These are phyloP conservation scores for Drosophila grimshawi DNA, from an alignment of 1,140 invertebrate species.

Conservation along the genomic window DNA sequence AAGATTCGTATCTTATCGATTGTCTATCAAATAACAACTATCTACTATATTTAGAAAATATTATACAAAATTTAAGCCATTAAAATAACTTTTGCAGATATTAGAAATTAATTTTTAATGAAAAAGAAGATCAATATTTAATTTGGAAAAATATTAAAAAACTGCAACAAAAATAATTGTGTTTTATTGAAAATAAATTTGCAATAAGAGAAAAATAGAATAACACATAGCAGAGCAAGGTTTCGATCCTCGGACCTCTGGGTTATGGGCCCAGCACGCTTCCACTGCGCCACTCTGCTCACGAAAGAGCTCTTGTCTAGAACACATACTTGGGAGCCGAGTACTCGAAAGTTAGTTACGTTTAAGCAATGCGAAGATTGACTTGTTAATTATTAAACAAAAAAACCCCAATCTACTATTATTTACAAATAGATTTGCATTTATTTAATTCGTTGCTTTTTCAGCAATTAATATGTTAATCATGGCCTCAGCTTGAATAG, in stretches of 20 bases:
- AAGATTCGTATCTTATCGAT: too few relatives aligned
- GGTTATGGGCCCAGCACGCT: slow-evolving; percentile 99
- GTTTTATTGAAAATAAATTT: neutral
- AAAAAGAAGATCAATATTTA: too few relatives aligned
- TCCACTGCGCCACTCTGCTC: slow-evolving; percentile 98
- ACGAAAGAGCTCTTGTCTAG: neutral
- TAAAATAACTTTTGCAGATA: too few relatives aligned
- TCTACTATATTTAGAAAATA: too few relatives aligned
- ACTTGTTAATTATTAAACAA: neutral
- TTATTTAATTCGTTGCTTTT: slow-evolving; percentile 7
- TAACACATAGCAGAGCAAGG: slow-evolving; percentile 92
- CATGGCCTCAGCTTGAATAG: neutral
- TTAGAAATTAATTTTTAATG: too few relatives aligned
- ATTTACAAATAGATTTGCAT: slow-evolving; percentile 24
- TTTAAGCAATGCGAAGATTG: neutral
- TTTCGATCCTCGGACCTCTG: slow-evolving; percentile 98
- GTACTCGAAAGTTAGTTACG: neutral
- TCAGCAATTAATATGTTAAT: slow-evolving; percentile 38
- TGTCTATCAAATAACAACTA: too few relatives aligned
- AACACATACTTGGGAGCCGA: neutral
- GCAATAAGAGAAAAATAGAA: slow-evolving; percentile 4
- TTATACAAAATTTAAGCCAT: too few relatives aligned
- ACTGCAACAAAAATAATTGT: neutral
- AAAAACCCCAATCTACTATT: neutral
- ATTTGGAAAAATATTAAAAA: neutral